Percentiles rank a stretch among this genome's conserved stretches.
phyloP scores from a whole-genome alignment of 1,140 invertebrate species.

The Hyles euphorbiae region DNA sequence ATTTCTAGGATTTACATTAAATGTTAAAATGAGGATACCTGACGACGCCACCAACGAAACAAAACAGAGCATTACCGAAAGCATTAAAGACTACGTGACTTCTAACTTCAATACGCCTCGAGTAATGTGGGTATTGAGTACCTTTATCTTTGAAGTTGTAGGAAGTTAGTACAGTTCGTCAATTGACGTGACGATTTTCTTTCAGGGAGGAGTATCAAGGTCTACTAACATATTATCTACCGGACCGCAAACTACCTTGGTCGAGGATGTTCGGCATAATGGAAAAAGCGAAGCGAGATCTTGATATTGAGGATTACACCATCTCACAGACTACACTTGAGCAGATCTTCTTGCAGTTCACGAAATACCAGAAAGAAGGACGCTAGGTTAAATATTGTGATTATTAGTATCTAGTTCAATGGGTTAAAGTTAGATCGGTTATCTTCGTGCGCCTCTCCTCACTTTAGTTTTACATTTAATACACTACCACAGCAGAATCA shows the following conservation, averaged over 20 bases:
- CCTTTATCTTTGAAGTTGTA: background rate
- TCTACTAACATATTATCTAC: constrained; percentile 85
- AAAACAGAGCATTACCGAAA: background rate
- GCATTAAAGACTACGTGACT: constrained; percentile 43
- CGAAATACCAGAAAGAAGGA: constrained; percentile 54
- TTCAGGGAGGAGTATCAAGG: constrained; percentile 85
- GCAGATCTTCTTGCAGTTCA: constrained; percentile 82
- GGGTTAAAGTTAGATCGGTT: too few species aligned
- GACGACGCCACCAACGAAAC: constrained; percentile 20
- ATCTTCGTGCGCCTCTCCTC: too few species aligned
- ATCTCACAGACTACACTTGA: constrained; percentile 90
- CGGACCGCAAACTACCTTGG: constrained; percentile 78
- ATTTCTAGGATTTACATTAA: constrained; percentile 58
- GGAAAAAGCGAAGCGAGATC: constrained; percentile 78
- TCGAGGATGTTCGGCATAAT: constrained; percentile 86
- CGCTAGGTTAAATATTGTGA: background rate
- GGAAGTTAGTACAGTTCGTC: background rate
- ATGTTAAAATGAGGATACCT: constrained; percentile 47
- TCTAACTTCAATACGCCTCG: constrained; percentile 39
- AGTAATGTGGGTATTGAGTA: constrained; percentile 48
- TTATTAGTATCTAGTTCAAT: too few species aligned
- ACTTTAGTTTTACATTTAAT: too few species aligned
- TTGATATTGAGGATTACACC: constrained; percentile 88
- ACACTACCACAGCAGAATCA: too few species aligned
- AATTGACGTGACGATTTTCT: constrained; percentile 3